A percentile compares a stretch with the other conserved stretches of the same genome.
Evolutionary conservation across 2,113 vertebrate species (phyloP).

Genomic region (Okapia johnstoni): DNA sequence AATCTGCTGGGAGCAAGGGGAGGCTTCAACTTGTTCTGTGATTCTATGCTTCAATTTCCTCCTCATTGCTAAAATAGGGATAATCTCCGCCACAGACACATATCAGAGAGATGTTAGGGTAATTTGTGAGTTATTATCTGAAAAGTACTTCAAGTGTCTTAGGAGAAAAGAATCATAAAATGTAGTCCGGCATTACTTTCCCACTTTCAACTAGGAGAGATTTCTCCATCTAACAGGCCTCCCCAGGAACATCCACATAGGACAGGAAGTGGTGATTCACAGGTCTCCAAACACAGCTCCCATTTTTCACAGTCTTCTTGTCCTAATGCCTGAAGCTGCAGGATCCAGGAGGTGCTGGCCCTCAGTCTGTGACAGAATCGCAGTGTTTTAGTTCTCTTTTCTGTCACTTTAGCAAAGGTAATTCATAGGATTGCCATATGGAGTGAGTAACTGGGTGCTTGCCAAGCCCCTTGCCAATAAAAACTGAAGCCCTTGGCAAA

Average conservation of each 20-base stretch:
- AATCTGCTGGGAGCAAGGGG: neutral
- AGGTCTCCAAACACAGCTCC: neutral
- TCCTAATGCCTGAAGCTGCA: neutral
- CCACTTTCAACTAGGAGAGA: neutral
- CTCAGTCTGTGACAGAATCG: neutral
- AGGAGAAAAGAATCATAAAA: slow-evolving; percentile 24
- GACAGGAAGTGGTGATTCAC: neutral
- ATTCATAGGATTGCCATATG: neutral
- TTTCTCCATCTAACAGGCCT: neutral
- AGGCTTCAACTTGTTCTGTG: neutral
- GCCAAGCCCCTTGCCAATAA: neutral
- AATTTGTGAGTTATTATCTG: slow-evolving; percentile 47
- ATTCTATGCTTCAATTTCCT: neutral
- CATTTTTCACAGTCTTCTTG: neutral
- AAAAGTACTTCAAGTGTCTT: slow-evolving; percentile 19
- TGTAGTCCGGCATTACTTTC: neutral
- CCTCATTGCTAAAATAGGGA: neutral
- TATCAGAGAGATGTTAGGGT: neutral
- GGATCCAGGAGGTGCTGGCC: neutral
- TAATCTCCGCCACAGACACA: neutral
- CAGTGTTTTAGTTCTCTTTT: neutral
- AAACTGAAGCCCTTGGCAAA: neutral
- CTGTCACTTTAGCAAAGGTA: neutral
- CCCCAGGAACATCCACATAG: neutral
- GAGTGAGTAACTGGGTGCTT: neutral